phyloP scores from a whole-genome alignment of 2,113 vertebrate species.

The Peromyscus polionotus region DNA sequence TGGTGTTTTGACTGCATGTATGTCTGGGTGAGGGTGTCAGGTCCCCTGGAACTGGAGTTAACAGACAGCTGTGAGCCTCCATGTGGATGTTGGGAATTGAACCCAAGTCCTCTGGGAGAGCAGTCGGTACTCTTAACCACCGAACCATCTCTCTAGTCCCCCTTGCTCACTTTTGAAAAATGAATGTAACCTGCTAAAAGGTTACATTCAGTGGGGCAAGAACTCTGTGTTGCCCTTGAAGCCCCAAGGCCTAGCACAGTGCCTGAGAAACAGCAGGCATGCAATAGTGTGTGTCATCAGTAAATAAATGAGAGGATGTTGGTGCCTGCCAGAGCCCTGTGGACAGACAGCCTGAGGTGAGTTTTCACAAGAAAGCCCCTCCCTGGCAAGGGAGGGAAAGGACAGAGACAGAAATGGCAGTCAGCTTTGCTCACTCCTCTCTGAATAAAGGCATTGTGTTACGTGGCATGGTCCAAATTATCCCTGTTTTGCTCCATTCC shows the following conservation, averaged over 20 bases:
- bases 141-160: not conserved
- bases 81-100: too few relatives aligned
- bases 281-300: not conserved
- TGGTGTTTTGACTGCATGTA: too few relatives aligned
- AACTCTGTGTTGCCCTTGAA: not conserved
- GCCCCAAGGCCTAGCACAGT: not conserved
- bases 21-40: too few relatives aligned
- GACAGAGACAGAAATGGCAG: not conserved
- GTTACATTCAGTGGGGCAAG: not conserved
- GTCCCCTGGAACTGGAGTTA: too few relatives aligned
- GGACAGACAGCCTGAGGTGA: not conserved
- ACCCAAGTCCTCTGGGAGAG: too few relatives aligned
- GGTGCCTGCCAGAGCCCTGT: rapidly evolving
- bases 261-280: not conserved
- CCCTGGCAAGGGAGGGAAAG: not conserved
- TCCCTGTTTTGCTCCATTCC: rapidly evolving
- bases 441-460: not conserved
- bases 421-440: not conserved
- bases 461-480: too few relatives aligned
- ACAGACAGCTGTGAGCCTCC: too few relatives aligned
- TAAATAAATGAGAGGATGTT: not conserved
- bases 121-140: too few relatives aligned
- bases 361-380: not conserved
- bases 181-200: not conserved
- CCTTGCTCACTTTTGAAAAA: not conserved